These are phyloP conservation scores for Noctua janthina DNA, from an alignment of 2,888 invertebrate genomes.

Conservation along the genomic window DNA sequence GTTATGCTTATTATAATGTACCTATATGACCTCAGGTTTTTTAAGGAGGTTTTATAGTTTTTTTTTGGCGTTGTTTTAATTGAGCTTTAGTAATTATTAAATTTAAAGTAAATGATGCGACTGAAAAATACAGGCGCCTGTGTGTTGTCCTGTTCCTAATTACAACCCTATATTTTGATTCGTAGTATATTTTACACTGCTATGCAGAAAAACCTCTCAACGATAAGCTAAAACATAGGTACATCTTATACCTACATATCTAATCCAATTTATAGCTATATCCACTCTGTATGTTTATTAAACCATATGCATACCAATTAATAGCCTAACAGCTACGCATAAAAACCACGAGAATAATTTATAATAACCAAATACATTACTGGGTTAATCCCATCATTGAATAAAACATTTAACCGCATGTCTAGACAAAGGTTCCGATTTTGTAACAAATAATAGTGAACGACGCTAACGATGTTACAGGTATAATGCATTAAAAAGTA, in stretches of 20 bases:
- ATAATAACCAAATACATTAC: slow-evolving; percentile 19
- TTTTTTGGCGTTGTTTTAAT: not conserved
- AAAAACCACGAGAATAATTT: slow-evolving; percentile 42
- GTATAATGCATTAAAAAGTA: not conserved
- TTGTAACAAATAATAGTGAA: not conserved
- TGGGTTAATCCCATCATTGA: slow-evolving; percentile 21
- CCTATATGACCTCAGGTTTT: not conserved
- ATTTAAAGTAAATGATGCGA: not conserved
- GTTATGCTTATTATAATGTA: not conserved
- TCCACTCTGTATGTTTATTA: slow-evolving; percentile 28
- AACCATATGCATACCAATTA: not conserved
- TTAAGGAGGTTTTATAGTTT: not conserved
- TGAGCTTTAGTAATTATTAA: not conserved
- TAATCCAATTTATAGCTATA: not conserved
- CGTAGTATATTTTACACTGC: not conserved
- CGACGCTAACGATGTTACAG: slow-evolving; percentile 3
- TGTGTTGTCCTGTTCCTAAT: not conserved
- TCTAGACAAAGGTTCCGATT: slow-evolving; percentile 5
- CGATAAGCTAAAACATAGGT: not conserved
- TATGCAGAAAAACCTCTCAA: not conserved
- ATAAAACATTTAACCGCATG: not conserved
- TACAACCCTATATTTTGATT: not conserved
- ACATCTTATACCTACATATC: not conserved
- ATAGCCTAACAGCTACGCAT: slow-evolving; percentile 11
- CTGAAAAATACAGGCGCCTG: not conserved